These are phyloP conservation scores for Cataglyphis altisquamis DNA, from an alignment of 2,888 invertebrate genomes.

Conservation along the genomic window DNA sequence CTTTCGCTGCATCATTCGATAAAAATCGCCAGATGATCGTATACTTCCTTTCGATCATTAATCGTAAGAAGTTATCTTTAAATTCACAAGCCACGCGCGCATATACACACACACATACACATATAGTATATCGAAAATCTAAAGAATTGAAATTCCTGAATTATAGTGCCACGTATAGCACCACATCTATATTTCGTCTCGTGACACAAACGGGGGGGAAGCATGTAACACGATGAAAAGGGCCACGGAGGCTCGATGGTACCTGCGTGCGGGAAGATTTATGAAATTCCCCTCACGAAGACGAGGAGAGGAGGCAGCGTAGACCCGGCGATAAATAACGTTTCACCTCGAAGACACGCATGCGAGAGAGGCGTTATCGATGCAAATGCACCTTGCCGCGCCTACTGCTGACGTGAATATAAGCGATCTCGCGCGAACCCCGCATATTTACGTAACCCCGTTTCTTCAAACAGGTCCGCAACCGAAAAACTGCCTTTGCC, in stretches of 20 bases:
- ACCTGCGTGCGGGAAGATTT: slow-evolving; percentile 67
- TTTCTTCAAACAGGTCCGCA: slow-evolving; percentile 7
- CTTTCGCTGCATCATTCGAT: background rate
- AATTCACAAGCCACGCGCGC: slow-evolving; percentile 9
- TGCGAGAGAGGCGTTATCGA: slow-evolving; percentile 70
- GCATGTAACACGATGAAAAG: slow-evolving; percentile 51
- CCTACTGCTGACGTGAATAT: slow-evolving; percentile 66
- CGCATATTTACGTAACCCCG: slow-evolving; percentile 27
- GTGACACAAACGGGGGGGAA: slow-evolving; percentile 40
- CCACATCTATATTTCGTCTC: slow-evolving; percentile 47
- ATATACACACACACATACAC: background rate
- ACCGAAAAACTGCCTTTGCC: slow-evolving; percentile 10
- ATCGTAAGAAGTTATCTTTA: slow-evolving; percentile 30
- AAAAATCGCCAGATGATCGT: slow-evolving; percentile 25
- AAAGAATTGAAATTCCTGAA: slow-evolving; percentile 53
- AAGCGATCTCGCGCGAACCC: slow-evolving; percentile 53
- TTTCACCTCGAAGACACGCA: slow-evolving; percentile 72
- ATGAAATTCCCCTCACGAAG: slow-evolving; percentile 71
- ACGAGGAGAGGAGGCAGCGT: slow-evolving; percentile 59
- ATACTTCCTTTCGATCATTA: slow-evolving; percentile 1
- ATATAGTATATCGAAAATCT: slow-evolving; percentile 28
- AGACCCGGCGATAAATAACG: slow-evolving; percentile 72
- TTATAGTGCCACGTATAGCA: slow-evolving; percentile 37
- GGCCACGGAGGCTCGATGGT: slow-evolving; percentile 52
- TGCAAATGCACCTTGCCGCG: slow-evolving; percentile 75